phyloP scores from a whole-genome alignment of 2,888 invertebrate genomes.

The Tromatobia lineatoria region DNA sequence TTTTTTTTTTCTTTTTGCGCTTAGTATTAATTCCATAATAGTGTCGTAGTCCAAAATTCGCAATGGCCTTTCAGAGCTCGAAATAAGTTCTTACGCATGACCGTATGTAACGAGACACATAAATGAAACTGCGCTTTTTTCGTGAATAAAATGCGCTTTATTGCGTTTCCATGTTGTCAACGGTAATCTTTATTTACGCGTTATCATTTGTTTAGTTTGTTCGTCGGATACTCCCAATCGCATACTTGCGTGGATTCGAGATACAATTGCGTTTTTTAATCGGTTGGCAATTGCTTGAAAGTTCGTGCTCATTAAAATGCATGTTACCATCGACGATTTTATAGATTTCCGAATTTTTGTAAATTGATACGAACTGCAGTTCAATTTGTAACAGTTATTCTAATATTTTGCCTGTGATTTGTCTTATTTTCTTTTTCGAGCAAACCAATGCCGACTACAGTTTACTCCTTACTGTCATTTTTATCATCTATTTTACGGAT shows the following conservation, averaged over 20 bases:
- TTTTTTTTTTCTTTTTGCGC: conserved; percentile 26
- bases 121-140: conserved; percentile 3
- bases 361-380: too few relatives aligned
- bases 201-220: conserved; percentile 4
- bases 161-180: background rate
- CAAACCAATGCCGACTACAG: too few relatives aligned
- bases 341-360: background rate
- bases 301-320: background rate
- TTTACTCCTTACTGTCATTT: too few relatives aligned
- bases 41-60: conserved; percentile 19
- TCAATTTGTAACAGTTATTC: too few relatives aligned
- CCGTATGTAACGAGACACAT: conserved; percentile 57
- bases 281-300: background rate
- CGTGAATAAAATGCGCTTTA: background rate
- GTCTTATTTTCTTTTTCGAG: too few relatives aligned
- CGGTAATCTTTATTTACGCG: conserved; percentile 9
- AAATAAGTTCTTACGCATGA: conserved; percentile 64
- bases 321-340: conserved; percentile 1
- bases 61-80: conserved; percentile 53
- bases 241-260: too few relatives aligned
- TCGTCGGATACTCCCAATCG: background rate
- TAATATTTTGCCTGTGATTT: too few relatives aligned
- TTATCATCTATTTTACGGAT: too few relatives aligned
- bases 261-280: background rate
- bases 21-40: conserved; percentile 32